Evolutionary conservation across 2,113 vertebrate species (phyloP).

Genomic region (Dascyllus trimaculatus): DNA sequence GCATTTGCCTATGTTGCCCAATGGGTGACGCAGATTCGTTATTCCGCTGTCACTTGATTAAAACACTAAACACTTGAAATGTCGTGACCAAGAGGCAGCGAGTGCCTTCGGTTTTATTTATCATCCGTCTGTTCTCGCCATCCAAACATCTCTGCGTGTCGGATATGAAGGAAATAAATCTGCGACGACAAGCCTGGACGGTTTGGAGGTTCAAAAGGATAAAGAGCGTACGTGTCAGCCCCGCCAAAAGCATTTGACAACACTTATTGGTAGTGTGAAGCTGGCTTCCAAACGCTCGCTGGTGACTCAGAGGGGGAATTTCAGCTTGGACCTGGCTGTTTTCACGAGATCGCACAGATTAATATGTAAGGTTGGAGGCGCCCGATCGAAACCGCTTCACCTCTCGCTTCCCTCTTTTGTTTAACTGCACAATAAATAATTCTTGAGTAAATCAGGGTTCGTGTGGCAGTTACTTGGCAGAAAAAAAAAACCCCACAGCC

Average conservation of each 20-base stretch:
- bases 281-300: slow-evolving; percentile 55
- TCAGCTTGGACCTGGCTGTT: slow-evolving; percentile 35
- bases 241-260: slow-evolving; percentile 55
- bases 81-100: background rate
- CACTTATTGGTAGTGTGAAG: slow-evolving; percentile 57
- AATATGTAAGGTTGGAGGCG: slow-evolving; percentile 39
- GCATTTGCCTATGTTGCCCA: too few species aligned
- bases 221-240: slow-evolving; percentile 46
- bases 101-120: slow-evolving; percentile 28
- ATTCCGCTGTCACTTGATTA: too few species aligned
- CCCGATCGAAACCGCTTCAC: slow-evolving; percentile 45
- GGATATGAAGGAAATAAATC: slow-evolving; percentile 40
- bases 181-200: slow-evolving; percentile 33
- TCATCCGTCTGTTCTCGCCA: slow-evolving; percentile 7
- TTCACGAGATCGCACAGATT: slow-evolving; percentile 48
- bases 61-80: too few species aligned
- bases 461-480: slow-evolving; percentile 40
- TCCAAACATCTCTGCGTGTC: slow-evolving; percentile 31
- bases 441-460: slow-evolving; percentile 31
- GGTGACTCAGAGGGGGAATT: slow-evolving; percentile 66
- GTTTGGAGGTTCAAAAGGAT: slow-evolving; percentile 58
- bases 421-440: slow-evolving; percentile 27
- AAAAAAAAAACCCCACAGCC: slow-evolving; percentile 28
- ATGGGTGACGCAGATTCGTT: too few species aligned
- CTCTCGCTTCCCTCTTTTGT: slow-evolving; percentile 30